Evolutionary conservation across 2,797 vertebrate genomes (phyloP).

Genomic region (Eupleurogrammus muticus): DNA sequence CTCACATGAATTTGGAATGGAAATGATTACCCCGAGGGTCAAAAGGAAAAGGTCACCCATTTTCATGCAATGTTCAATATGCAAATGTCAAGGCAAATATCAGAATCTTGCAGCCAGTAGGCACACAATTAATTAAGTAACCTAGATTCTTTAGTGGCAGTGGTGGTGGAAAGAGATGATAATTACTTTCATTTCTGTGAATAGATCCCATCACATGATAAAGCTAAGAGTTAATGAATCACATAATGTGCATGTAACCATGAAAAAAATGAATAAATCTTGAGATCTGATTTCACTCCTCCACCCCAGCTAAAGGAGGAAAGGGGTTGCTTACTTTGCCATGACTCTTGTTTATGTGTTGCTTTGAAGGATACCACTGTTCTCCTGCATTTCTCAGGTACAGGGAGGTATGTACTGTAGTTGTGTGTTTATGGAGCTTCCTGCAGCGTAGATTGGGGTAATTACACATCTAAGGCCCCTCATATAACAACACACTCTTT

Average conservation of each 20-base stretch:
- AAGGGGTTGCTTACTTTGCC: constrained; percentile 20
- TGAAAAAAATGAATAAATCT: constrained; percentile 2
- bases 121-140: constrained; percentile 34
- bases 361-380: constrained; percentile 23
- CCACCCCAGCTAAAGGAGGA: neutral
- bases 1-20: constrained; percentile 51
- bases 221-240: constrained; percentile 34
- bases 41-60: constrained; percentile 65
- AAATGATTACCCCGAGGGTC: constrained; percentile 64
- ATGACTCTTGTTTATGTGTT: constrained; percentile 33
- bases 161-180: neutral
- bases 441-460: constrained; percentile 67
- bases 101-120: constrained; percentile 39
- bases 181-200: constrained; percentile 43
- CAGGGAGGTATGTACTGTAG: constrained; percentile 43
- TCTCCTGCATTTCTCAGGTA: constrained; percentile 48
- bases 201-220: constrained; percentile 5
- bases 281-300: constrained; percentile 3
- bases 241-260: constrained; percentile 7
- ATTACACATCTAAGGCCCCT: constrained; percentile 71
- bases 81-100: constrained; percentile 70
- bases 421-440: constrained; percentile 69
- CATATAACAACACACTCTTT: constrained; percentile 64
- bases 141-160: constrained; percentile 25
- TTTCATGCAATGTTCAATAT: constrained; percentile 63